Evolutionary conservation across 92 coral and sea anemone species (phyloP).

Genomic region (Hydrozoanthus gracilis): DNA sequence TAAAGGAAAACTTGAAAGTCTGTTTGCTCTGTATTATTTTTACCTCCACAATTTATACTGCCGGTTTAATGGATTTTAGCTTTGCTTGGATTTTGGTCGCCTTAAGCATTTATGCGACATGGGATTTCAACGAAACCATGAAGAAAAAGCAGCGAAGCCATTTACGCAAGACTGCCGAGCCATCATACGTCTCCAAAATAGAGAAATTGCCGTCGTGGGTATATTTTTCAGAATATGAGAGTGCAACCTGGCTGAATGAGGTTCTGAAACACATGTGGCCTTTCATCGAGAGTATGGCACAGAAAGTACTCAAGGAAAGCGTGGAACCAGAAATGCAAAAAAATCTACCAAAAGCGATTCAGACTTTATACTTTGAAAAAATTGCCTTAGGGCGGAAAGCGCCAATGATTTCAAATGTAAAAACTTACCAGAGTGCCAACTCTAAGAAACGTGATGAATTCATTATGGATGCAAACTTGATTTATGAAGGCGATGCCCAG

Average conservation of each 20-base stretch:
- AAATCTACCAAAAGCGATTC: constrained; percentile 75
- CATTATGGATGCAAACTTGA: constrained; percentile 80
- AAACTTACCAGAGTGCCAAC: constrained; percentile 62
- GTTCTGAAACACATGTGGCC: constrained; percentile 90
- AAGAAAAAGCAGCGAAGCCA: constrained; percentile 57
- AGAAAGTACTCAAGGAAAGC: constrained; percentile 68
- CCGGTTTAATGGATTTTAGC: constrained; percentile 68
- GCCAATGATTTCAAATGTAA: constrained; percentile 76
- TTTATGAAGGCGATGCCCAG: constrained; percentile 92
- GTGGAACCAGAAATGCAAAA: constrained; percentile 88
- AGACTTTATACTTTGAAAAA: constrained; percentile 81
- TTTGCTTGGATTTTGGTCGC: constrained; percentile 77
- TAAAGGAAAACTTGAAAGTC: constrained; percentile 11
- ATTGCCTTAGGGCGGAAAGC: constrained; percentile 88
- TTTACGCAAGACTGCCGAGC: constrained; percentile 57
- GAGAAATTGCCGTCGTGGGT: constrained; percentile 76
- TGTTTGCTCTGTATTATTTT: constrained; percentile 46
- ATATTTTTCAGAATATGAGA: constrained; percentile 76
- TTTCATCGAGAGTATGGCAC: constrained; percentile 77
- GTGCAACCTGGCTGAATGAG: constrained; percentile 82
- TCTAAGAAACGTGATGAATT: constrained; percentile 58
- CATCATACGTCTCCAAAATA: constrained; percentile 66
- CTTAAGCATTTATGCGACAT: constrained; percentile 52
- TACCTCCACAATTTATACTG: constrained; percentile 61
- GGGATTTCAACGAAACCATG: constrained; percentile 66